Percentiles rank a stretch among this genome's conserved stretches.
Evolutionary conservation across 2,888 invertebrate genomes (phyloP).

Genomic region (Anthophora plumipes): DNA sequence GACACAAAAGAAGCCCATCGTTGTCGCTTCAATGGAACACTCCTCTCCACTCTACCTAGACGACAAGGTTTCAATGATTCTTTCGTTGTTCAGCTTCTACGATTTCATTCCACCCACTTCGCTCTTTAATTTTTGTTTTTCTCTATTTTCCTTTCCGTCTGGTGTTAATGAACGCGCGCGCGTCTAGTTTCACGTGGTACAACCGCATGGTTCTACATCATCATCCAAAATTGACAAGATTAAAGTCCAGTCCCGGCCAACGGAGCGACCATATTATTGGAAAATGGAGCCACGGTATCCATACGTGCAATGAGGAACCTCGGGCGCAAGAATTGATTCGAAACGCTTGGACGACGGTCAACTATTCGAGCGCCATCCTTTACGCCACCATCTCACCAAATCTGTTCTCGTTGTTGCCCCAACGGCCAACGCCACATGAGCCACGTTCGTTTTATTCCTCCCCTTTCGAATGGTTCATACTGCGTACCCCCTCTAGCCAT

Average conservation of each 20-base stretch:
- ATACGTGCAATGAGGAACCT: conserved; percentile 58
- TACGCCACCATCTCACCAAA: background rate
- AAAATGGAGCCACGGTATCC: conserved; percentile 64
- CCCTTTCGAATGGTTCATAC: conserved; percentile 4
- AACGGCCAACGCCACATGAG: conserved; percentile 23
- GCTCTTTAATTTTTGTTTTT: background rate
- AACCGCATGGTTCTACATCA: conserved; percentile 52
- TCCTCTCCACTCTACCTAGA: background rate
- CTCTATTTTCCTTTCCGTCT: background rate
- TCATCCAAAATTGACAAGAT: conserved; percentile 70
- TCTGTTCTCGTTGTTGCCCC: conserved; percentile 21
- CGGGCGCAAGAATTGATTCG: conserved; percentile 63
- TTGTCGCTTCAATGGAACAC: conserved; percentile 44
- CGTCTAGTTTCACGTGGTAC: conserved; percentile 31
- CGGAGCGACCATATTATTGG: conserved; percentile 70
- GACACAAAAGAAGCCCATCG: conserved; percentile 41
- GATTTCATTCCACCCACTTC: conserved; percentile 2
- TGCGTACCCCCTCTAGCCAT: conserved; percentile 38
- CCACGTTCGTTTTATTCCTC: conserved; percentile 34
- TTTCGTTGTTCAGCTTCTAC: background rate
- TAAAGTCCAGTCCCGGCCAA: conserved; percentile 63
- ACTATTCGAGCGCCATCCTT: conserved; percentile 50
- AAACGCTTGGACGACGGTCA: conserved; percentile 59
- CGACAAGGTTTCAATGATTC: background rate
- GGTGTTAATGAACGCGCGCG: background rate